phyloP scores from a whole-genome alignment of 2,797 vertebrate species.

The Scyliorhinus canicula region DNA sequence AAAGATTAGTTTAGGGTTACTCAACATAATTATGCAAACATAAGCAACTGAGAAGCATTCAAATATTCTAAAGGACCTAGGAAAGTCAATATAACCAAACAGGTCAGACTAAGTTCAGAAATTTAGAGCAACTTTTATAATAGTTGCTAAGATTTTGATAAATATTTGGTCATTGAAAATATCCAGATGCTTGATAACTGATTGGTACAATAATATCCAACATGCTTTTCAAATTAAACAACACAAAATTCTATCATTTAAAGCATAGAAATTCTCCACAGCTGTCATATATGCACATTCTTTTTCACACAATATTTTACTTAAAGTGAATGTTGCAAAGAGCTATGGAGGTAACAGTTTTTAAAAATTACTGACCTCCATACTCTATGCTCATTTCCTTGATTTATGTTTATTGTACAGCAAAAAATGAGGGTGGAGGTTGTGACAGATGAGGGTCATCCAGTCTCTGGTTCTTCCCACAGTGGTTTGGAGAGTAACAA shows the following conservation, averaged over 20 bases:
- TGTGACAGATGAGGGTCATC: not conserved
- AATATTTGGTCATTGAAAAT: conserved; percentile 46
- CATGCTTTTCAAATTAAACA: conserved; percentile 41
- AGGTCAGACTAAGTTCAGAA: conserved; percentile 2
- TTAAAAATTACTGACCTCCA: not conserved
- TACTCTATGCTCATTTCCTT: not conserved
- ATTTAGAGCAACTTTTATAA: not conserved
- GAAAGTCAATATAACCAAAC: not conserved
- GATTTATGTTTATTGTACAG: not conserved
- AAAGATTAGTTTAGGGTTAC: conserved; percentile 55
- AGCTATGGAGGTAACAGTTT: conserved; percentile 32
- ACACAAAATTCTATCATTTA: conserved; percentile 36
- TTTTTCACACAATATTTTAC: conserved; percentile 37
- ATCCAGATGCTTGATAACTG: conserved; percentile 41
- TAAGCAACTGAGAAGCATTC: conserved; percentile 1
- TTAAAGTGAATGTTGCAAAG: conserved; percentile 41
- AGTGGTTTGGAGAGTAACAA: not conserved
- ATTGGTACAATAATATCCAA: conserved; percentile 45
- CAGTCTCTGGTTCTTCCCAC: conserved; percentile 24
- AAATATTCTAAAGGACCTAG: conserved; percentile 12
- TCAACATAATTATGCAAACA: not conserved
- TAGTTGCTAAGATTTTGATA: conserved; percentile 39
- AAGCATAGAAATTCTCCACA: conserved; percentile 43
- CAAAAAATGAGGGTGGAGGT: not conserved
- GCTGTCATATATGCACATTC: conserved; percentile 32